These are phyloP conservation scores for Notarius quadriscutis DNA, from an alignment of 2,113 vertebrate genomes.

Conservation along the genomic window DNA sequence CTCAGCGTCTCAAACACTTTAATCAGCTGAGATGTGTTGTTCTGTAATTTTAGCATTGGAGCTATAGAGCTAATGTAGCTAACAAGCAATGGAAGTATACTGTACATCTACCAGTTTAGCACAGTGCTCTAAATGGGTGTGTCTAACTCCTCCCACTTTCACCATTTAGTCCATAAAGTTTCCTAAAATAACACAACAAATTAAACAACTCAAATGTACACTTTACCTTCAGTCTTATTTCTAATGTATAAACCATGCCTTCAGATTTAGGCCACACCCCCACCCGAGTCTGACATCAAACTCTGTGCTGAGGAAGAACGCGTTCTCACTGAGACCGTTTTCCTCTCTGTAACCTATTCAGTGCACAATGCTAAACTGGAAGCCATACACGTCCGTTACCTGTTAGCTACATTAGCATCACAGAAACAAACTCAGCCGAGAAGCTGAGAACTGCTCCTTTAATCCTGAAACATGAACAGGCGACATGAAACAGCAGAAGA, in stretches of 20 bases:
- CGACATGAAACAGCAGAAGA: background rate
- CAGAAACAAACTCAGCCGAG: background rate
- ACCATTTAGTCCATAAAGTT: background rate
- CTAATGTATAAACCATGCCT: background rate
- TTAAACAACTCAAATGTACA: background rate
- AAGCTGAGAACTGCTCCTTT: background rate
- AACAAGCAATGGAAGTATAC: background rate
- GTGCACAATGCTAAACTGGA: background rate
- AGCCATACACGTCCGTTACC: background rate
- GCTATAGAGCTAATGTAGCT: background rate
- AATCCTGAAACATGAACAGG: background rate
- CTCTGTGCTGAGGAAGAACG: background rate
- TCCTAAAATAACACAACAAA: background rate
- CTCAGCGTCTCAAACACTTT: background rate
- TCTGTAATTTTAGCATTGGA: background rate
- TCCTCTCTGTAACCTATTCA: background rate
- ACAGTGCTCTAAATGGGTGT: background rate
- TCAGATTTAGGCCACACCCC: background rate
- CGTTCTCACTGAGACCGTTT: background rate
- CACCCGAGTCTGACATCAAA: background rate
- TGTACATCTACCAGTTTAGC: background rate
- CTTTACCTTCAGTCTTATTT: background rate
- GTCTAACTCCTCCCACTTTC: background rate
- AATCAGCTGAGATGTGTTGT: background rate
- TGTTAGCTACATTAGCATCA: background rate